Evolutionary conservation across 2,113 vertebrate species (phyloP).

Genomic region (Callopanchax toddi): DNA sequence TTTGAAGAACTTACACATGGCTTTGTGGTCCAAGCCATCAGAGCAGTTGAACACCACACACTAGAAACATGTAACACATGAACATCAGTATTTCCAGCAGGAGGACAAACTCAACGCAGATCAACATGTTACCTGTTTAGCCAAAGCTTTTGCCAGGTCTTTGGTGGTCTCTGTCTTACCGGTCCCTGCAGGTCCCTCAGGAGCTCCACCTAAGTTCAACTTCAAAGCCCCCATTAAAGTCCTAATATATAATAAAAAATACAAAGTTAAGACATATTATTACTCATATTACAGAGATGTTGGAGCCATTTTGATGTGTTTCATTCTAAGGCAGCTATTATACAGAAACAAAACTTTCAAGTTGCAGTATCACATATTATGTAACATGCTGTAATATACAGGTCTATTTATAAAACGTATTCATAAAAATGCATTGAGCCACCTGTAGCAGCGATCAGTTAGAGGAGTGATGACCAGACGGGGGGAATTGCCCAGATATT

Average conservation of each 20-base stretch:
- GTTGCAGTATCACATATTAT: too few species aligned
- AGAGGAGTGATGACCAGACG: constrained; percentile 93
- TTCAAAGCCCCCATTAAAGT: constrained; percentile 95
- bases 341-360: too few species aligned
- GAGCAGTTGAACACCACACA: constrained; percentile 98
- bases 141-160: constrained; percentile 95
- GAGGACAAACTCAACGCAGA: neutral
- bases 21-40: constrained; percentile 93
- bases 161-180: constrained; percentile 98
- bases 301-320: too few species aligned
- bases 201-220: constrained; percentile 91
- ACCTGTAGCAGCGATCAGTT: constrained; percentile 95
- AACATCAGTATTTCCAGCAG: too few species aligned
- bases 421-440: neutral
- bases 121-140: constrained; percentile 83
- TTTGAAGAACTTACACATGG: constrained; percentile 98
- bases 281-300: too few species aligned
- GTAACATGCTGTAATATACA: too few species aligned
- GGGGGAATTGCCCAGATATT: constrained; percentile 91
- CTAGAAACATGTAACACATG: constrained; percentile 65
- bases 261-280: too few species aligned
- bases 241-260: constrained; percentile 63
- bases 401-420: neutral
- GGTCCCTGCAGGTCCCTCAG: constrained; percentile 95
- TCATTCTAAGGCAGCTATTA: too few species aligned